Conservation (phyloP, 2,113 vertebrate species). For the Equus quagga region DNA sequence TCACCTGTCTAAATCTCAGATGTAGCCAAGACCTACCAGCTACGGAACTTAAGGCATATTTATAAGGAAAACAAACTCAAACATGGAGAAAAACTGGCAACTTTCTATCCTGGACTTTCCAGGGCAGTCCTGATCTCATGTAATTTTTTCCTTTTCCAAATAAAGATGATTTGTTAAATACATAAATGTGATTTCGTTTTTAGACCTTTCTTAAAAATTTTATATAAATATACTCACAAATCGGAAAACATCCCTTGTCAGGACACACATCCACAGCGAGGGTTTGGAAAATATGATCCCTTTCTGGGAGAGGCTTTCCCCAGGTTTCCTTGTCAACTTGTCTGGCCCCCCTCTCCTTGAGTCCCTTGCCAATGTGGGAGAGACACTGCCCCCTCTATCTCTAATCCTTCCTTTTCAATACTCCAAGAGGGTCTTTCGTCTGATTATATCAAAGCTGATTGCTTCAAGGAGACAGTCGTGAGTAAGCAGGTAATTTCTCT, state of each 20-base stretch:
- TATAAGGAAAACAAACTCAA: slow-evolving; percentile 78
- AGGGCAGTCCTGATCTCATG: slow-evolving; percentile 63
- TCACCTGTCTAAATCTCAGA: slow-evolving; percentile 81
- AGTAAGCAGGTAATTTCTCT: slow-evolving; percentile 29
- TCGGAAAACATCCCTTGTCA: slow-evolving; percentile 61
- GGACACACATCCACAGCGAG: neutral
- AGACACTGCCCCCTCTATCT: neutral
- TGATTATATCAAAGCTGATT: slow-evolving; percentile 32
- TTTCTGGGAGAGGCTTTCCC: neutral
- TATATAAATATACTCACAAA: slow-evolving; percentile 63
- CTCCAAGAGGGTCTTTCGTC: neutral
- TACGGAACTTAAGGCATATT: slow-evolving; percentile 77
- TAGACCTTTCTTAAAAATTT: slow-evolving; percentile 59
- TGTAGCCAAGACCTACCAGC: slow-evolving; percentile 77
- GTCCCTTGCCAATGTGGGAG: neutral
- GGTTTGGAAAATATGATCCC: slow-evolving; percentile 38
- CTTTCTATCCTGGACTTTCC: slow-evolving; percentile 68
- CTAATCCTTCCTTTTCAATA: neutral
- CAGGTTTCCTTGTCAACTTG: neutral
- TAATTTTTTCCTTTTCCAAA: slow-evolving; percentile 61
- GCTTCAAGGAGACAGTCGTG: neutral
- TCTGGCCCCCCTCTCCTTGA: neutral
- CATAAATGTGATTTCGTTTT: slow-evolving; percentile 61
- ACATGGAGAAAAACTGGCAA: slow-evolving; percentile 70
- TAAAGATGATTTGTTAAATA: slow-evolving; percentile 75